Evolutionary conservation across 2,888 invertebrate species (phyloP).

Genomic region (Dexiosoma caninum): DNA sequence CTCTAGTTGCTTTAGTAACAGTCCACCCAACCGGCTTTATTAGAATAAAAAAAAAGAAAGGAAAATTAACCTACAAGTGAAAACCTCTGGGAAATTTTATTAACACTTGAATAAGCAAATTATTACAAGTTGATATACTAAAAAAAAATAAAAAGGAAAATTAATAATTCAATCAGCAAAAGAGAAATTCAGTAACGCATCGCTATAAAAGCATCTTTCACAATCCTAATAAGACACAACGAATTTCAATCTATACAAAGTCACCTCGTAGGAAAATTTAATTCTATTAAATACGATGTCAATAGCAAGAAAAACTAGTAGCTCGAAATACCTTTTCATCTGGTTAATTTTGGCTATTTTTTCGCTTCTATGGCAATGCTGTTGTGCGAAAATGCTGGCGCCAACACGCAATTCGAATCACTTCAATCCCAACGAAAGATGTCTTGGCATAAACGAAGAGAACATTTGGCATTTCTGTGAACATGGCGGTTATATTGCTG

Average conservation of each 20-base stretch:
- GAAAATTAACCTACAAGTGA: neutral
- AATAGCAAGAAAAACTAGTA: neutral
- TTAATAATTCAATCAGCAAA: neutral
- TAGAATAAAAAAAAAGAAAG: too few species aligned
- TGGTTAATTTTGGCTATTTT: neutral
- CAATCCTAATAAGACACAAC: neutral
- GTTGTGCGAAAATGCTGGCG: neutral
- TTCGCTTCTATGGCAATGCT: neutral
- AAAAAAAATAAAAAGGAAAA: neutral
- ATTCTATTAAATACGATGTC: neutral
- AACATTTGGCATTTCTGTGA: neutral
- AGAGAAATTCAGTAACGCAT: neutral
- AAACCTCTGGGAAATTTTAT: neutral
- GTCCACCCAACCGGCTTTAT: too few species aligned
- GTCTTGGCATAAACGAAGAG: neutral
- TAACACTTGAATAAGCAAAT: constrained; percentile 31
- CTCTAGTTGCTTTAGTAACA: too few species aligned
- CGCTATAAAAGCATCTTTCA: neutral
- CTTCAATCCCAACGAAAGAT: constrained; percentile 4
- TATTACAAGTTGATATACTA: neutral
- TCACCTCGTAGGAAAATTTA: neutral
- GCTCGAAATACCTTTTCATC: neutral
- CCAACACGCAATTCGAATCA: neutral
- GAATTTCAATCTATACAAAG: neutral
- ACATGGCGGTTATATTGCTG: constrained; percentile 40